Evolutionary conservation across 2,888 invertebrate genomes (phyloP), one percentile per base, ranked within the genome.

Genomic region (Drosophila quasianomalipes): DNA sequence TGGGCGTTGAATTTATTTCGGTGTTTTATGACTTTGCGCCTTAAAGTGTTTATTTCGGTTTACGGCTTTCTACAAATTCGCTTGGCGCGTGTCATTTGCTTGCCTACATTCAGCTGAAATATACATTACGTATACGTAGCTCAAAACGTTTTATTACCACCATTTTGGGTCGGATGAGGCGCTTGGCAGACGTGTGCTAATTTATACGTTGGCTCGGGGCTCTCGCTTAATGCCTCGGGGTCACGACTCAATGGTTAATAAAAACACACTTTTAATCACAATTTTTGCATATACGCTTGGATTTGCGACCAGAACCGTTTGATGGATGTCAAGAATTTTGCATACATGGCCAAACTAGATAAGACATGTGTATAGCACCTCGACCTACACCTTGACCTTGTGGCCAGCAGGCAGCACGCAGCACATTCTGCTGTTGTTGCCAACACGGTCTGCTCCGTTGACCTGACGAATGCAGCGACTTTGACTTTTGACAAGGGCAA

Each of bases 21-120:
- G 73, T 76, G 78, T 79, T 87, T 86, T 86, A 86, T 71, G 83
- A 74, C 86, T 85, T 85, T 86, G 75, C 78, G 89, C 85, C 88
- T 87, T 89, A 79, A 82, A 85, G 87, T 88, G 88, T 89, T 88
- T 88, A 89, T 84, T 84, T 87, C 81, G 78, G 76, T 88, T 88
- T 85, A 88, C 84, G 85, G 83, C 85, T 79, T 79, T 79, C 82
- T 77, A 77, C 85, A 85, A 87, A 82, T 85, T 83, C 81, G 68
- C 72, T 57, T 52, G 75, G 86, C 80, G 83, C 87, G 85, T 86
- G 86, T 86, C 85, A 78, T 75, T 83, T 76, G 76, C 71, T 74
- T 75, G 83, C 80, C 83, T 74, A 82, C 76, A 68, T 71, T 74
- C 66, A 4, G 59, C 74, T 64, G 52, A 35, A 62, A 69, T 69